Conservation (phyloP, 2,113 vertebrate genomes). For the Phylloscopus whistleri region DNA sequence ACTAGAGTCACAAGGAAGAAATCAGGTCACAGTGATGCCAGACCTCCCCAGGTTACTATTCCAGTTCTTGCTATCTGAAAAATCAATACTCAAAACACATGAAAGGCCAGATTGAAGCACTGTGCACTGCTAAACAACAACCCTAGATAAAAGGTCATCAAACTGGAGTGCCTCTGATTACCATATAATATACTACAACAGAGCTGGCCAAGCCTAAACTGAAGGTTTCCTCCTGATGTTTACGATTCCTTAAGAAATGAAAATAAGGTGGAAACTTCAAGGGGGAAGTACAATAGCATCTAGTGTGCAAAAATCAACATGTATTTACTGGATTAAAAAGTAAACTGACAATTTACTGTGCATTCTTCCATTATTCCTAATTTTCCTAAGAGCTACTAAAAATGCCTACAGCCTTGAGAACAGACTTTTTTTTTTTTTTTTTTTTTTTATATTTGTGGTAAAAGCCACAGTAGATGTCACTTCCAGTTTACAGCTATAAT, state of each 20-base stretch:
- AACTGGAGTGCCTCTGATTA: neutral
- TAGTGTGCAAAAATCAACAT: neutral
- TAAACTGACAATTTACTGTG: neutral
- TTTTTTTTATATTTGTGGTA: neutral
- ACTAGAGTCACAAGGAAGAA: neutral
- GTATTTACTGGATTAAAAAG: neutral
- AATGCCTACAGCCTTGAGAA: neutral
- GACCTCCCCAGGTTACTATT: neutral
- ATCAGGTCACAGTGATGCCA: neutral
- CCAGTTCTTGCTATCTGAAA: neutral
- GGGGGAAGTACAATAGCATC: neutral
- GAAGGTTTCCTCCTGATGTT: neutral
- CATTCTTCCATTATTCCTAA: neutral
- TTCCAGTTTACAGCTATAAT: neutral
- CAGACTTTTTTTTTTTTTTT: neutral
- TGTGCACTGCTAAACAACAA: neutral
- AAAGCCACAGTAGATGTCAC: neutral
- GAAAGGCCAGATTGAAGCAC: neutral
- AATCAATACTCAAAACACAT: constrained; percentile 14
- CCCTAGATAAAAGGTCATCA: neutral
- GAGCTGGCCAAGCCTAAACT: neutral
- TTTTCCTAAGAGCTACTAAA: neutral
- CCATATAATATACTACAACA: neutral
- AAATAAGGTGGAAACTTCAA: neutral
- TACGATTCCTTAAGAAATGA: neutral